phyloP scores from a whole-genome alignment of 2,888 invertebrate genomes.

The Calephelis perditalis region DNA sequence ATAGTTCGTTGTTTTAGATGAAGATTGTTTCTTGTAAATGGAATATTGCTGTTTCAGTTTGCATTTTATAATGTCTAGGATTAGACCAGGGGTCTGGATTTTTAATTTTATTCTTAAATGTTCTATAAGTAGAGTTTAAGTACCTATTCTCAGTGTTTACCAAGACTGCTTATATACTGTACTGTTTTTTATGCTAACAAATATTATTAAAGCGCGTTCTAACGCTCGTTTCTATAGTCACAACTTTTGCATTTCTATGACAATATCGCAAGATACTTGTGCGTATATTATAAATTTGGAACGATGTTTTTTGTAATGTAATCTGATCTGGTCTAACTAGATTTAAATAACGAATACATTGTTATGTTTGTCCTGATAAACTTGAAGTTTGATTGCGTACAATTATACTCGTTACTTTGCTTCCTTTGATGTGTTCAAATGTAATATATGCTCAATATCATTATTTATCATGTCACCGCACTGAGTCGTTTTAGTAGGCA shows the following conservation, averaged over 20 bases:
- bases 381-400: constrained; percentile 9
- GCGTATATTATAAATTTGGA: constrained; percentile 37
- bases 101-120: constrained; percentile 66
- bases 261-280: constrained; percentile 64
- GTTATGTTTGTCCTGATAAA: constrained; percentile 10
- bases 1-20: constrained; percentile 66
- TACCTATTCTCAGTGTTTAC: constrained; percentile 75
- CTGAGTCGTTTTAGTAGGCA: constrained; percentile 19
- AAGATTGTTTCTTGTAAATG: constrained; percentile 73
- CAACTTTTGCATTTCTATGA: constrained; percentile 74
- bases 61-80: constrained; percentile 73
- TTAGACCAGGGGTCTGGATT: constrained; percentile 56
- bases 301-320: constrained; percentile 44
- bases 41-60: constrained; percentile 75
- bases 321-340: constrained; percentile 57
- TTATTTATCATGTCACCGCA: constrained; percentile 9
- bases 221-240: constrained; percentile 63
- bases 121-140: constrained; percentile 68
- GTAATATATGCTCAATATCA: constrained; percentile 63
- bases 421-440: constrained; percentile 70
- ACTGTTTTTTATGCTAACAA: constrained; percentile 66
- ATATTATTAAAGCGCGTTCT: constrained; percentile 44
- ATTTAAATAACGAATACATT: constrained; percentile 39
- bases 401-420: constrained; percentile 38
- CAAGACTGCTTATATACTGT: constrained; percentile 76